These are phyloP conservation scores for Lagria hirta DNA, from an alignment of 2,888 invertebrate species.

Conservation along the genomic window DNA sequence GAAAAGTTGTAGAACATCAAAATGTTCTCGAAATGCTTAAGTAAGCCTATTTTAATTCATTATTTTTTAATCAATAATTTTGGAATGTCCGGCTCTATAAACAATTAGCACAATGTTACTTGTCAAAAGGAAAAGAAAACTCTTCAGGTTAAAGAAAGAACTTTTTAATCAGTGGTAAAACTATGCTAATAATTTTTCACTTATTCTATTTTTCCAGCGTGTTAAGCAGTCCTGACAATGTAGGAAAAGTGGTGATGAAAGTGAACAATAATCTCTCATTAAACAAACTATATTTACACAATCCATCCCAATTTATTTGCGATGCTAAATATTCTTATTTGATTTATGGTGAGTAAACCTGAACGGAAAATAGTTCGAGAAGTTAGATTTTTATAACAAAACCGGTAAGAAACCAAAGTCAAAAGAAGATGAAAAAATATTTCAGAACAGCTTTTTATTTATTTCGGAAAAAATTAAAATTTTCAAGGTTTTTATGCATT, in stretches of 20 bases:
- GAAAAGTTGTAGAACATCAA: conserved; percentile 64
- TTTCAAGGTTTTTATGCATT: too few relatives aligned
- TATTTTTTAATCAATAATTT: too few relatives aligned
- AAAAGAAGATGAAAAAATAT: too few relatives aligned
- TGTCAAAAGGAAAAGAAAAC: conserved; percentile 1
- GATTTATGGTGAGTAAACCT: conserved; percentile 44
- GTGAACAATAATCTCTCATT: conserved; percentile 42
- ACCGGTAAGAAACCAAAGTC: too few relatives aligned
- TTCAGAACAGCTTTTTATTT: too few relatives aligned
- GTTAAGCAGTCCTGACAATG: conserved; percentile 40
- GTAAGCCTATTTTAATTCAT: conserved; percentile 43
- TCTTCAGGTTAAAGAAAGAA: neutral
- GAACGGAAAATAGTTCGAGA: too few relatives aligned
- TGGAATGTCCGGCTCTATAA: conserved; percentile 3
- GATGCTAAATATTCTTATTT: conserved; percentile 46
- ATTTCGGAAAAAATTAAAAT: too few relatives aligned
- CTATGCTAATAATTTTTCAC: too few relatives aligned
- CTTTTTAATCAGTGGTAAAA: too few relatives aligned
- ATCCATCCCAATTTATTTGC: conserved; percentile 48
- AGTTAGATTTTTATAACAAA: too few relatives aligned
- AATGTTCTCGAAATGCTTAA: conserved; percentile 70
- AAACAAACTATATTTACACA: conserved; percentile 46
- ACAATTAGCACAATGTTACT: too few relatives aligned
- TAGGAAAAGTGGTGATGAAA: conserved; percentile 48
- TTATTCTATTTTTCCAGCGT: conserved; percentile 30